Conservation (phyloP, 2,113 vertebrate species). For the Pomatorhinus ruficollis region DNA sequence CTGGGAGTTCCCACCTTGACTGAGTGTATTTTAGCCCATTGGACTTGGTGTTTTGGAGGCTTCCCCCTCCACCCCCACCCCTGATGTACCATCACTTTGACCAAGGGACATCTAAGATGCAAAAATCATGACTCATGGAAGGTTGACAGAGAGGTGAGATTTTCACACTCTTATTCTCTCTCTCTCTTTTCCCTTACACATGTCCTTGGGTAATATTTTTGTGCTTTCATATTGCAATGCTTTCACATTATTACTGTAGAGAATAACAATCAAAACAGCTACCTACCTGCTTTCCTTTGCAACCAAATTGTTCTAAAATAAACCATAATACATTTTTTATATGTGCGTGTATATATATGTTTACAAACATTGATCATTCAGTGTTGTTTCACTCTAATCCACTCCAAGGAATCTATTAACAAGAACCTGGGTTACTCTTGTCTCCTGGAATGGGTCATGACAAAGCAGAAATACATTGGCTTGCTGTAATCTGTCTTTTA, state of each 20-base stretch:
- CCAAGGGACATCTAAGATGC: neutral
- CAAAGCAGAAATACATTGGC: neutral
- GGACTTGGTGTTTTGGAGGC: neutral
- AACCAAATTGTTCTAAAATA: neutral
- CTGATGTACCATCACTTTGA: fast-evolving
- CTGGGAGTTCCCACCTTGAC: neutral
- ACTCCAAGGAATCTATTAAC: neutral
- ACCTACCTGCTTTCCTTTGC: neutral
- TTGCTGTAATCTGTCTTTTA: neutral
- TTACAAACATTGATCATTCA: neutral
- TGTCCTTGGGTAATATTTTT: neutral
- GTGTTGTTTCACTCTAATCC: neutral
- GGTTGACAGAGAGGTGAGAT: neutral
- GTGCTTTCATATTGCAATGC: neutral
- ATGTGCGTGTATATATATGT: neutral
- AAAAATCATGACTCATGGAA: neutral
- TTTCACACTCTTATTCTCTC: neutral
- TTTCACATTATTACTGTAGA: neutral
- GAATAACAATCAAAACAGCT: neutral
- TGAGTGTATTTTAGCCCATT: neutral
- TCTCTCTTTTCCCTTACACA: neutral
- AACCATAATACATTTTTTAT: neutral
- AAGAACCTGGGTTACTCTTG: neutral
- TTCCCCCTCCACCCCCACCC: neutral
- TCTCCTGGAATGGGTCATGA: neutral